These are phyloP conservation scores for Fragum fragum DNA, from an alignment of 2,888 invertebrate genomes.

Conservation along the genomic window DNA sequence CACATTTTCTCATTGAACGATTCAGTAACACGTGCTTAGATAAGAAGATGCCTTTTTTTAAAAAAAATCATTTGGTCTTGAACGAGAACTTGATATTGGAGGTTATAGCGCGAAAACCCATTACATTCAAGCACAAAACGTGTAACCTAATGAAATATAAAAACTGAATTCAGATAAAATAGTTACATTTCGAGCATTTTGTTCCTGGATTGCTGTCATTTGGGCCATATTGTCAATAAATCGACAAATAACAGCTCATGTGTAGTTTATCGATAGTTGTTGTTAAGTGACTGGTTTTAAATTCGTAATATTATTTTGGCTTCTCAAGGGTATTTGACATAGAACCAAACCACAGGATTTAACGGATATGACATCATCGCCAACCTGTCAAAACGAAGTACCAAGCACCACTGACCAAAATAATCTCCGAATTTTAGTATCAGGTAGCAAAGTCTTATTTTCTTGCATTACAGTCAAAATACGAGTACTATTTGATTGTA, in stretches of 20 bases:
- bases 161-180: too few relatives aligned
- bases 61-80: too few relatives aligned
- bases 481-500: too few relatives aligned
- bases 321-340: too few relatives aligned
- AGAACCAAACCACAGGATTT: too few relatives aligned
- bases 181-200: conserved; percentile 54
- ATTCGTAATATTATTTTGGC: not conserved
- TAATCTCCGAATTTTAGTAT: conserved; percentile 21
- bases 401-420: too few relatives aligned
- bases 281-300: conserved; percentile 16
- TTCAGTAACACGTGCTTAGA: too few relatives aligned
- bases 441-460: not conserved
- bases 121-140: not conserved
- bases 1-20: too few relatives aligned
- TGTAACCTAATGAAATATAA: too few relatives aligned
- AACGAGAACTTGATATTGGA: too few relatives aligned
- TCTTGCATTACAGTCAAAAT: not conserved
- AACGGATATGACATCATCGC: conserved; percentile 75
- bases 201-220: conserved; percentile 38
- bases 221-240: conserved; percentile 24
- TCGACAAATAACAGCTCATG: not conserved
- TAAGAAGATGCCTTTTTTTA: too few relatives aligned
- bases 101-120: not conserved
- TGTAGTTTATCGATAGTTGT: not conserved
- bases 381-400: conserved; percentile 73